These are phyloP conservation scores for Capitulum mitella DNA, from an alignment of 2,888 invertebrate genomes.

Conservation along the genomic window DNA sequence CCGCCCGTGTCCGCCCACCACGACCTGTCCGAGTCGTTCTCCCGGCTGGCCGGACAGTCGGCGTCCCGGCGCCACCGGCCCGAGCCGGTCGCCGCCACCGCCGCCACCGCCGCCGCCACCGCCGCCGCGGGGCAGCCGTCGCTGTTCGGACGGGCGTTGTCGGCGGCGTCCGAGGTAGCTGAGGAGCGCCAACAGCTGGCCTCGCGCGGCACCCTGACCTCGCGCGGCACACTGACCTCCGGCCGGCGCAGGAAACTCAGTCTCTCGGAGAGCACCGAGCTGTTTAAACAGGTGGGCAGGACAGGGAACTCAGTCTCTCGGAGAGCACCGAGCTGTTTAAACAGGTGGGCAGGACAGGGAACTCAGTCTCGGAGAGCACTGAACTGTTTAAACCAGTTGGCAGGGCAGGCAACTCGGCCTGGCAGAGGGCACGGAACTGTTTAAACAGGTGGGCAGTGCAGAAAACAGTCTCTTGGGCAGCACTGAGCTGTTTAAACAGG, in stretches of 20 bases:
- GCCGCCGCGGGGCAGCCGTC: not conserved
- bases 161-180: not conserved
- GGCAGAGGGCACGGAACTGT: no score
- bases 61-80: not conserved
- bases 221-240: not conserved
- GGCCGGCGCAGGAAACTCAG: not conserved
- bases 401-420: not conserved
- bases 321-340: not conserved
- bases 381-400: not conserved
- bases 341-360: not conserved
- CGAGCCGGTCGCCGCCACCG: not conserved
- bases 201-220: not conserved
- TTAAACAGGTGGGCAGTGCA: not conserved
- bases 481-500: not conserved
- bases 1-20: not conserved
- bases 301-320: not conserved
- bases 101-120: not conserved
- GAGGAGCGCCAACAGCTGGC: not conserved
- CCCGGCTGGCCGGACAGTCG: not conserved
- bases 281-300: not conserved
- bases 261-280: not conserved
- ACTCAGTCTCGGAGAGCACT: not conserved
- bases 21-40: not conserved
- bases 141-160: not conserved
- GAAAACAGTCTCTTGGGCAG: not conserved